Evolutionary conservation across 2,797 vertebrate species (phyloP), one percentile per base, ranked within the genome.

Genomic region (Taenioides sp.): DNA sequence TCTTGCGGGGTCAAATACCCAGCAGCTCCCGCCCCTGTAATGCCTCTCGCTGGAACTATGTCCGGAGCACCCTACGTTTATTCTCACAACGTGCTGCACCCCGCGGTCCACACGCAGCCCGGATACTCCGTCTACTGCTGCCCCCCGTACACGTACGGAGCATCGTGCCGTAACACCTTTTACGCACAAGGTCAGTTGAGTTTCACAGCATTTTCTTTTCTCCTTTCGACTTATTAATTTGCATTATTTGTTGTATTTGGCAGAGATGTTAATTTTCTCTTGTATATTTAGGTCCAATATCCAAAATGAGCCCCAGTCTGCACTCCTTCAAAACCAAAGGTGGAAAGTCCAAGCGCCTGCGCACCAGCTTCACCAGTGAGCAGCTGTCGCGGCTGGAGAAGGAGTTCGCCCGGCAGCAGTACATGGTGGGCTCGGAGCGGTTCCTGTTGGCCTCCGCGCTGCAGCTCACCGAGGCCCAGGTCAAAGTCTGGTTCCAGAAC

Each of bases 401-500:
- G 81, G 94, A 96, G 86, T 96, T 96, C 6, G 80, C 94, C 0
- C 92, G 94, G 65, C 95, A 96, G 88, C 95, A 95, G 89, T 95
- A 95, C 89, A 94, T 95, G 94, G 95, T 96, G 34, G 95, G 95
- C 1, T 94, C 92, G 0, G 94, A 96, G 85, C 81, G 95, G 59
- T 95, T 95, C 80, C 89, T 95, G 25, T 88, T 96, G 4, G 94
- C 95, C 2, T 93, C 95, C 0, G 89, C 93, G 1, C 90, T 95
- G 20, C 94, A 88, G 67, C 94, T 96, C 70, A 94, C 92, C 0
- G 94, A 96, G 60, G 94, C 95, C 1, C 77, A 95, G 95, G 95
- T 96, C 40, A 95, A 96, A 86, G 94, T 95, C 1, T 96, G 95
- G 95, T 95, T 96, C 88, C 95, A 96, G 77, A 96, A 96, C 86